Evolutionary conservation across 2,797 vertebrate species (phyloP).

Genomic region (Oreortyx pictus): DNA sequence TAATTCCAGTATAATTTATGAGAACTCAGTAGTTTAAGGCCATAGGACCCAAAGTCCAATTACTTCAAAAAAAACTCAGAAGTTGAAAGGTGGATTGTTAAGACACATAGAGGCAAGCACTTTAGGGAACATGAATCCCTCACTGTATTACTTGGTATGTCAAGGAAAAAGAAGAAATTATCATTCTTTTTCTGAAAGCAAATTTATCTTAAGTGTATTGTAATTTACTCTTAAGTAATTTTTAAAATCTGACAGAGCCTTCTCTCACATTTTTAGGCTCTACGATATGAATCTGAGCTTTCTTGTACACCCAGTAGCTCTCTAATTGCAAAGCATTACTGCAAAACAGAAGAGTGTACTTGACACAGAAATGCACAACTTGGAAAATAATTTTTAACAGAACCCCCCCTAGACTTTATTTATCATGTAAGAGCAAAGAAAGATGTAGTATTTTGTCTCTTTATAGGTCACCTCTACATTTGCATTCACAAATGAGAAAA

Average conservation of each 20-base stretch:
- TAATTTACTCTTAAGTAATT: not conserved
- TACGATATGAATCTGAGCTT: not conserved
- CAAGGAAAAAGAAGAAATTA: not conserved
- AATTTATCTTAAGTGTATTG: not conserved
- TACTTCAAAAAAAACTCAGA: not conserved
- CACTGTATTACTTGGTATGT: not conserved
- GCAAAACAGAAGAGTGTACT: not conserved
- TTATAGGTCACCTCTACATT: not conserved
- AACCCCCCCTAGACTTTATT: not conserved
- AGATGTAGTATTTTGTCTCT: not conserved
- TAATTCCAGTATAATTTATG: not conserved
- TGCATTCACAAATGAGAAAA: slow-evolving; percentile 1
- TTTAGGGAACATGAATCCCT: not conserved
- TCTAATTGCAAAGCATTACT: not conserved
- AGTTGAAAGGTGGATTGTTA: fast-evolving
- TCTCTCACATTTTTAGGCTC: not conserved
- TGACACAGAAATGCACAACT: not conserved
- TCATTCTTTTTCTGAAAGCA: not conserved
- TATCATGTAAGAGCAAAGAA: not conserved
- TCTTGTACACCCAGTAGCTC: not conserved
- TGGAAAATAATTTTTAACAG: not conserved
- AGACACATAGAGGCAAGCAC: not conserved
- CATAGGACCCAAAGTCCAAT: not conserved
- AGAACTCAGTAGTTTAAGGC: not conserved
- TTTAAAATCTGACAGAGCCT: not conserved